These are phyloP conservation scores for Chaetophractus vellerosus DNA, from an alignment of 2,797 vertebrate species.

Conservation along the genomic window DNA sequence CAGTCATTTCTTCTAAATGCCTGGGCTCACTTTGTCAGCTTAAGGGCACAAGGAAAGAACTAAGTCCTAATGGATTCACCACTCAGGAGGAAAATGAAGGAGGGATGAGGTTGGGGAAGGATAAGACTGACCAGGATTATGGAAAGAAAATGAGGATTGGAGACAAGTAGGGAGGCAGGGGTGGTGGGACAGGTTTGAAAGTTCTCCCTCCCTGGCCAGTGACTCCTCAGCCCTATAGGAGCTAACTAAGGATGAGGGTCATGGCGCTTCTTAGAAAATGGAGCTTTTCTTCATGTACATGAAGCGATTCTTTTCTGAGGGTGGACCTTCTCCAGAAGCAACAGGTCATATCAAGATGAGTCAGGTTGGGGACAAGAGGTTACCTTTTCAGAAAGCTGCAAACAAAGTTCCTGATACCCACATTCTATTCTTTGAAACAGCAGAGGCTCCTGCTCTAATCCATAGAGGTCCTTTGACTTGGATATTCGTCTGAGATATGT, in stretches of 20 bases:
- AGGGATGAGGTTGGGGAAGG: background rate
- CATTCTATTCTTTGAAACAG: background rate
- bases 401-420: background rate
- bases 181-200: background rate
- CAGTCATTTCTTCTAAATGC: conserved; percentile 17
- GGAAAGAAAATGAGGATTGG: background rate
- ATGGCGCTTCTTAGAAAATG: background rate
- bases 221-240: background rate
- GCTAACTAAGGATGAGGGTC: background rate
- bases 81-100: background rate
- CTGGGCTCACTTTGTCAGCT: conserved; percentile 20
- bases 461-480: background rate
- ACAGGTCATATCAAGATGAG: background rate
- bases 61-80: conserved; percentile 23
- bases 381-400: background rate
- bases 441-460: background rate
- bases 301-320: background rate
- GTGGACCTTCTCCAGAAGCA: background rate
- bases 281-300: background rate
- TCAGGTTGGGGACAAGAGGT: background rate
- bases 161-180: background rate
- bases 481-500: background rate
- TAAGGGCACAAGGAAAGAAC: background rate
- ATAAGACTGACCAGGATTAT: background rate
- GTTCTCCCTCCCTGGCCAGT: background rate